Evolutionary conservation across 2,113 vertebrate species (phyloP), one percentile per base, ranked within the genome.

Genomic region (Recurvirostra avosetta): DNA sequence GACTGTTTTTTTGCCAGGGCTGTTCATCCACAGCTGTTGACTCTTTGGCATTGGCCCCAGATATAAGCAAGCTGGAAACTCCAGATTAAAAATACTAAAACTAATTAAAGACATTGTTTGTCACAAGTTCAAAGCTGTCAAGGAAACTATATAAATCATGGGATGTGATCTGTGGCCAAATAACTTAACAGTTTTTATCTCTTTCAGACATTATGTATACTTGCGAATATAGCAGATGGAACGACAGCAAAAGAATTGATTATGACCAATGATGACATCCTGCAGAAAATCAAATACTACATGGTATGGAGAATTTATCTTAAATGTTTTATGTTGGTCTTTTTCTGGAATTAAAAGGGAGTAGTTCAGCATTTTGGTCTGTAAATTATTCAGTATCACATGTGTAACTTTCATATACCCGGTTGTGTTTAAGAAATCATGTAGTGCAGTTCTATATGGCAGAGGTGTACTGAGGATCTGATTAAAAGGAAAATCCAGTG

Each of bases 251-350:
- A 99, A 97, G 99, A 99, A 29, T 98, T 99, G 75, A 99, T 99
- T 94, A 99, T 99, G 99, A 99, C 99, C 93, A 99, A 99, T 86
- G 99, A 99, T 75, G 99, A 99, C 97, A 99, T 99, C 95, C 98
- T 99, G 61, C 99, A 99, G 98, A 99, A 99, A 98, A 98, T 99
- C 96, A 99, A 99, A 96, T 99, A 99, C 97, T 99, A 99, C 92
- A 99, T 99, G 99, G 99, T 99, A 98, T 79, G 98, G 47, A 61
- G 47, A 47, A 80, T 66, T 76, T 84, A 22, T 66, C 71, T 84
- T 49, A 15, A 70, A 55, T 55, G 11, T 43, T 52, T 94, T 49
- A 11, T 58, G n/a, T 66, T 34, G 52, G 9, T n/a, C 56, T 62
- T 95, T 92, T 86, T 7, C 22, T 81, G 62, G 32, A 50, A 77